Percentiles rank a stretch among this genome's conserved stretches.
phyloP scores from a whole-genome alignment of 2,113 vertebrate species.

The Electrona antarctica region DNA sequence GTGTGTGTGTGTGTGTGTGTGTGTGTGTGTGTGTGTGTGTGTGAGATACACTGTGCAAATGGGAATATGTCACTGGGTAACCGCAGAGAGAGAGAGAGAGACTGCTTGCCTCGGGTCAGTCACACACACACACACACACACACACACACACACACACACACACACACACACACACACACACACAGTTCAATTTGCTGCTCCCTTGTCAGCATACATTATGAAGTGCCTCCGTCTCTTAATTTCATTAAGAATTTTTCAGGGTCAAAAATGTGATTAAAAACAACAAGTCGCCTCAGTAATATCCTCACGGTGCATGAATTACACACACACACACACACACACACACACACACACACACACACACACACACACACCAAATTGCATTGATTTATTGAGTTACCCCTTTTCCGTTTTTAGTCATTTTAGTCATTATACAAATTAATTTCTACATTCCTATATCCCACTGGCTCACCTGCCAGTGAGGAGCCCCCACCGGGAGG shows the following conservation, averaged over 20 bases:
- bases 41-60: too few species aligned
- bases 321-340: constrained; percentile 4
- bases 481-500: too few species aligned
- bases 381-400: background rate
- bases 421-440: too few species aligned
- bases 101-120: too few species aligned
- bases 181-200: constrained; percentile 9
- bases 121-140: background rate
- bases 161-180: background rate
- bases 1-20: too few species aligned
- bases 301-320: constrained; percentile 40
- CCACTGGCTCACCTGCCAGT: too few species aligned
- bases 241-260: constrained; percentile 34
- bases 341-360: constrained; percentile 45
- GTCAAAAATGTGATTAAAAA: constrained; percentile 28
- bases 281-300: constrained; percentile 25
- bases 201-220: constrained; percentile 36
- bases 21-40: too few species aligned
- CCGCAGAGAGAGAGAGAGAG: too few species aligned
- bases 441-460: too few species aligned
- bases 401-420: too few species aligned
- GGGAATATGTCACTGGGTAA: too few species aligned
- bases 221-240: constrained; percentile 23
- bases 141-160: background rate
- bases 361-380: constrained; percentile 1